These are phyloP conservation scores for Netelia inedita DNA, from an alignment of 2,888 invertebrate genomes.

Conservation along the genomic window DNA sequence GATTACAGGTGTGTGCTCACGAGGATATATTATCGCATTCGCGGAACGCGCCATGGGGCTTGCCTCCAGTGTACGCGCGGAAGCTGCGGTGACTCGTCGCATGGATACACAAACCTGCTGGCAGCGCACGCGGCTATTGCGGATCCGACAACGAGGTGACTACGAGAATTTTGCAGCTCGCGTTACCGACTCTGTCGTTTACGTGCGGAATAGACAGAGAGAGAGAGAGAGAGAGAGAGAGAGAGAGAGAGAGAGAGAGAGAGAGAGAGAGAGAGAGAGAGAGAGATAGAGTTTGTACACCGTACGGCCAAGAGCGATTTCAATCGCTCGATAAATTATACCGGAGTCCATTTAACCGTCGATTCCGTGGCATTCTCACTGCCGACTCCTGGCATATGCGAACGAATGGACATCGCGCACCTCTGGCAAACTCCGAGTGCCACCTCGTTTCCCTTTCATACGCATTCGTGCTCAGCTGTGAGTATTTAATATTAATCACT, in stretches of 20 bases:
- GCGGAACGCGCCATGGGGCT: constrained; percentile 44
- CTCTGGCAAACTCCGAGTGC: constrained; percentile 44
- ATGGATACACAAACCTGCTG: constrained; percentile 32
- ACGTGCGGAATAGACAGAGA: background rate
- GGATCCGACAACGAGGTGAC: constrained; percentile 34
- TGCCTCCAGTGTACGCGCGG: constrained; percentile 26
- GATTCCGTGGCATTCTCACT: constrained; percentile 60
- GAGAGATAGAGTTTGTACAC: no score
- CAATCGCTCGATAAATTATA: constrained; percentile 76
- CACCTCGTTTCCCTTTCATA: constrained; percentile 57
- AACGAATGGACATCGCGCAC: constrained; percentile 56
- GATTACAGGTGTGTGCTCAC: constrained; percentile 43
- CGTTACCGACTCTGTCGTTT: constrained; percentile 21
- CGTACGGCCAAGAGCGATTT: constrained; percentile 48
- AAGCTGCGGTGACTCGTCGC: constrained; percentile 32
- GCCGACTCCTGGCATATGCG: constrained; percentile 44
- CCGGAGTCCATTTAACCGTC: constrained; percentile 71
- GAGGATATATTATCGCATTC: constrained; percentile 57
- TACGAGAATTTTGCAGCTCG: constrained; percentile 56
- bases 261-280: no score
- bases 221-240: no score
- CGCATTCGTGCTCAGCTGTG: constrained; percentile 39
- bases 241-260: no score
- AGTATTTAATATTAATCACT: constrained; percentile 63
- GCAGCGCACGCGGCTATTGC: constrained; percentile 36